Evolutionary conservation across 2,113 vertebrate species (phyloP).

Genomic region (Erythrocebus patas): DNA sequence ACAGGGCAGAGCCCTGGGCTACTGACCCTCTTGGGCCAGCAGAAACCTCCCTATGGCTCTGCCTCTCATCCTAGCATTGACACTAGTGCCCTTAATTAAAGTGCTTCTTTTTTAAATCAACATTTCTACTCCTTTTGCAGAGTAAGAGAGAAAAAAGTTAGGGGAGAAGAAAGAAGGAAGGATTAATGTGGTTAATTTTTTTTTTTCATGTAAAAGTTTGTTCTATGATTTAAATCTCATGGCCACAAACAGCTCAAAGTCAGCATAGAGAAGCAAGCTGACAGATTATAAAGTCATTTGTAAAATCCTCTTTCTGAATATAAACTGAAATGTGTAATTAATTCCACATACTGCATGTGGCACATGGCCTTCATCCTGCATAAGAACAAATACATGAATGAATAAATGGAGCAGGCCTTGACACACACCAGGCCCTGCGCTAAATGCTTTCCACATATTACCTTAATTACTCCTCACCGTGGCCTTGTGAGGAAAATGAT

Average conservation of each 20-base stretch:
- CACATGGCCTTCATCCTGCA: not conserved
- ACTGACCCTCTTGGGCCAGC: accelerated
- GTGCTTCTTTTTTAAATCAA: not conserved
- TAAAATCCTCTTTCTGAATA: conserved; percentile 23
- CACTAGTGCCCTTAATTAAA: not conserved
- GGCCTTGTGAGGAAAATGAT: not conserved
- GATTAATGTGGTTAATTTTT: not conserved
- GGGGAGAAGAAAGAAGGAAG: not conserved
- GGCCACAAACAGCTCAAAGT: not conserved
- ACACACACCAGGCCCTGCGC: not conserved
- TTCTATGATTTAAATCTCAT: not conserved
- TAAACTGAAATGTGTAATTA: conserved; percentile 17
- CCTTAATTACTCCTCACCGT: not conserved
- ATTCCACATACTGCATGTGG: not conserved
- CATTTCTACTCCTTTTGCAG: not conserved
- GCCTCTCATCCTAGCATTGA: not conserved
- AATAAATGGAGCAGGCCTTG: not conserved
- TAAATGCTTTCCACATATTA: not conserved
- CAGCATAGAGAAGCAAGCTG: not conserved
- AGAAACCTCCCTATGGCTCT: not conserved
- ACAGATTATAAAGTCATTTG: conserved; percentile 26
- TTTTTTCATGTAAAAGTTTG: not conserved
- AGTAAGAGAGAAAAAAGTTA: not conserved
- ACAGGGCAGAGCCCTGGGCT: not conserved
- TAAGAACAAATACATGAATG: not conserved